phyloP scores from a whole-genome alignment of 2,797 vertebrate species.

The Macroramphosus scolopax region DNA sequence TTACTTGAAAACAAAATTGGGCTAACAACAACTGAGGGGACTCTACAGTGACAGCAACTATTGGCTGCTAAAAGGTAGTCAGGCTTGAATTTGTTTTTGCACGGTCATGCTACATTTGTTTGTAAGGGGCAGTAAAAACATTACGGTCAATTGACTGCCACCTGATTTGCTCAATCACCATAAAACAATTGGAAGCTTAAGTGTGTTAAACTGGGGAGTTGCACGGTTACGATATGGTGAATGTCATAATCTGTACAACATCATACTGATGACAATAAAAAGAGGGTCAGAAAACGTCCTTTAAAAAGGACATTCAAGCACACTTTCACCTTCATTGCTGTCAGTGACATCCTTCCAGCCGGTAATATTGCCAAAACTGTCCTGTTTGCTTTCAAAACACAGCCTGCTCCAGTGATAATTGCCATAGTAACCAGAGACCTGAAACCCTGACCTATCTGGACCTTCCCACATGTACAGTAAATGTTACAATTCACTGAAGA shows the following conservation, averaged over 20 bases:
- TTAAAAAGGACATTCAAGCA: slow-evolving; percentile 6
- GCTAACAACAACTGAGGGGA: no score
- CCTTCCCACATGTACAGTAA: slow-evolving; percentile 38
- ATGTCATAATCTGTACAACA: background rate
- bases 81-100: no score
- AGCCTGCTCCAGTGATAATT: slow-evolving; percentile 66
- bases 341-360: slow-evolving; percentile 34
- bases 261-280: slow-evolving; percentile 2
- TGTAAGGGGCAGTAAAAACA: no score
- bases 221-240: no score
- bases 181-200: no score
- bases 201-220: no score
- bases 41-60: no score
- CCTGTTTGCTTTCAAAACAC: slow-evolving; percentile 80
- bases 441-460: slow-evolving; percentile 37
- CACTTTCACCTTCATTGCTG: slow-evolving; percentile 38
- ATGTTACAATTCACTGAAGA: slow-evolving; percentile 37
- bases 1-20: no score
- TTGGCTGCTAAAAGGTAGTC: no score
- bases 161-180: no score
- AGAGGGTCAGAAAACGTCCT: background rate
- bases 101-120: no score
- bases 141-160: no score
- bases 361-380: slow-evolving; percentile 65
- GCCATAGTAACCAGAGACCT: slow-evolving; percentile 69